Evolutionary conservation across 2,113 vertebrate species (phyloP).

Genomic region (Galemys pyrenaicus): DNA sequence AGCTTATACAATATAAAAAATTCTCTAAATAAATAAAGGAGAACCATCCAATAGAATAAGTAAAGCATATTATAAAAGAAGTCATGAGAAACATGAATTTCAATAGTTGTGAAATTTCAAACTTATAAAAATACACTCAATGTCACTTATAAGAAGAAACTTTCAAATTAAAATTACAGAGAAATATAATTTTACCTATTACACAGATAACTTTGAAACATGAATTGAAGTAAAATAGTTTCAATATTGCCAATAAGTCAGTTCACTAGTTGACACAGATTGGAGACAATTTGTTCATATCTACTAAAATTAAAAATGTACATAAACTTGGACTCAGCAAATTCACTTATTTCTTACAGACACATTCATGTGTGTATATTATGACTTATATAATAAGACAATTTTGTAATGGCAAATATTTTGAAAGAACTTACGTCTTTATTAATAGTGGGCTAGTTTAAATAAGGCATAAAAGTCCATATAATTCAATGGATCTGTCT

Average conservation of each 20-base stretch:
- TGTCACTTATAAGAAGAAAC: neutral
- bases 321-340: neutral
- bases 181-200: neutral
- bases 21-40: neutral
- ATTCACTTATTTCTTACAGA: neutral
- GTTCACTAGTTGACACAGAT: neutral
- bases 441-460: conserved; percentile 30
- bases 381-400: neutral
- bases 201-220: neutral
- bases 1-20: neutral
- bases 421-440: conserved; percentile 42
- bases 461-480: conserved; percentile 17
- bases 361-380: neutral
- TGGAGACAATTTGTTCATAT: neutral
- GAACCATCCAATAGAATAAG: neutral
- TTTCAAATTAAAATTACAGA: neutral
- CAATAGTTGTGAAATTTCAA: too few relatives aligned
- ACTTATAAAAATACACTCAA: neutral
- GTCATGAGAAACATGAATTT: neutral
- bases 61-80: conserved; percentile 13
- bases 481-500: neutral
- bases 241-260: neutral
- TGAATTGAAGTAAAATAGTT: neutral
- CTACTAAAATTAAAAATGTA: neutral
- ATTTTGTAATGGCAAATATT: conserved; percentile 27